A percentile compares a stretch with the other conserved stretches of the same genome.
These are phyloP conservation scores for Gambusia affinis DNA, from an alignment of 2,113 vertebrate species.

Conservation along the genomic window DNA sequence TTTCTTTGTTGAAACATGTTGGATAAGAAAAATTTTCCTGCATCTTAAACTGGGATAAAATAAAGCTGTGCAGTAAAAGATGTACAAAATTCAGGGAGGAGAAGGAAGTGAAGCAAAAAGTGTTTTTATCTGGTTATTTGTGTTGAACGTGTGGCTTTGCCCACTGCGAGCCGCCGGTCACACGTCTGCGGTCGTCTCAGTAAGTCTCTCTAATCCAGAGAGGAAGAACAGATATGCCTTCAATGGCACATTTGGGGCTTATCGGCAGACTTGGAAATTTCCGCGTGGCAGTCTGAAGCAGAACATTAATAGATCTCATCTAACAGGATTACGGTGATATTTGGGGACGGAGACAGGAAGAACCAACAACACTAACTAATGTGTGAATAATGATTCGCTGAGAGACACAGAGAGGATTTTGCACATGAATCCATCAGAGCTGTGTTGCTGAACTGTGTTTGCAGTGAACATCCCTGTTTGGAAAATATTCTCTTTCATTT, in stretches of 20 bases:
- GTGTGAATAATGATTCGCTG: slow-evolving; percentile 57
- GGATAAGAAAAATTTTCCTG: not conserved
- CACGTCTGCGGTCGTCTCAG: slow-evolving; percentile 53
- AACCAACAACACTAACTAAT: slow-evolving; percentile 57
- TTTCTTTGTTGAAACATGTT: not conserved
- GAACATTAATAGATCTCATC: slow-evolving; percentile 76
- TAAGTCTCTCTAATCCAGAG: slow-evolving; percentile 76
- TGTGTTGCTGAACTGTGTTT: slow-evolving; percentile 32
- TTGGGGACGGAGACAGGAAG: slow-evolving; percentile 60
- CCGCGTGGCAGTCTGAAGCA: slow-evolving; percentile 63
- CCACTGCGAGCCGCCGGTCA: slow-evolving; percentile 57
- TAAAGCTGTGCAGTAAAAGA: slow-evolving; percentile 18
- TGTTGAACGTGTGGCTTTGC: slow-evolving; percentile 42
- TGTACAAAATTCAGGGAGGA: slow-evolving; percentile 13
- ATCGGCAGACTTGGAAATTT: slow-evolving; percentile 70
- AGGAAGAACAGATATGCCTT: slow-evolving; percentile 70
- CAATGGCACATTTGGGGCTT: slow-evolving; percentile 75
- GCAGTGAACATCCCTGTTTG: slow-evolving; percentile 9
- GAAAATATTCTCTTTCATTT: slow-evolving; percentile 28
- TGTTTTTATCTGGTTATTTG: slow-evolving; percentile 43
- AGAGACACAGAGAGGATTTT: slow-evolving; percentile 35
- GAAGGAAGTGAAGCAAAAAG: slow-evolving; percentile 16
- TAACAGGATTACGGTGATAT: slow-evolving; percentile 70
- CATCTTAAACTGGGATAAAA: slow-evolving; percentile 26
- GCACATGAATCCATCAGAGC: slow-evolving; percentile 33